Evolutionary conservation across 2,113 vertebrate species (phyloP).

Genomic region (Tautogolabrus adspersus): DNA sequence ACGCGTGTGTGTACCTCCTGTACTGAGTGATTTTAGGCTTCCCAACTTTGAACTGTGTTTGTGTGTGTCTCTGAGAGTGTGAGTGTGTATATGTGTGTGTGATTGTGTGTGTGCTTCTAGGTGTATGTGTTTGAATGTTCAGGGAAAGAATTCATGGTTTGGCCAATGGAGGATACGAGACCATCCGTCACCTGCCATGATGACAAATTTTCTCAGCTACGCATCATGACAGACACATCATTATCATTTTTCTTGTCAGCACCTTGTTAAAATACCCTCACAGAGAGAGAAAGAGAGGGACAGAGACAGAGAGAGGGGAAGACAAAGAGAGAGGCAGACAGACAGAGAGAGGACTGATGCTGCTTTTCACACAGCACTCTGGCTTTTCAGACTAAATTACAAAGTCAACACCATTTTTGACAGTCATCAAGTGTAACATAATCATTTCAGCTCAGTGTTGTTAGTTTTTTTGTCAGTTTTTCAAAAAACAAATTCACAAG

Average conservation of each 20-base stretch:
- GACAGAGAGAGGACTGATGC: not conserved
- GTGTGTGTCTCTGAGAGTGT: not conserved
- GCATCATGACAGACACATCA: slow-evolving; percentile 78
- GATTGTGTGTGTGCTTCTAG: slow-evolving; percentile 5
- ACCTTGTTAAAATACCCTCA: slow-evolving; percentile 74
- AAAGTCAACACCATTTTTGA: slow-evolving; percentile 27
- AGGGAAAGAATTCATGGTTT: slow-evolving; percentile 65
- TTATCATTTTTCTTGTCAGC: slow-evolving; percentile 84
- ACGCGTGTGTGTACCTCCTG: slow-evolving; percentile 41
- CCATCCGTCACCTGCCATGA: slow-evolving; percentile 77
- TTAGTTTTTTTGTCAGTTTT: not conserved
- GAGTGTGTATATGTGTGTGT: slow-evolving; percentile 7
- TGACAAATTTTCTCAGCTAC: slow-evolving; percentile 75
- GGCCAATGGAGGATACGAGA: slow-evolving; percentile 60
- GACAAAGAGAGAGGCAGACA: slow-evolving; percentile 7
- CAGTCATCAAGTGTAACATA: slow-evolving; percentile 7
- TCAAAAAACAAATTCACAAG: not conserved
- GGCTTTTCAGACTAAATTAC: slow-evolving; percentile 35
- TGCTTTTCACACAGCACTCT: slow-evolving; percentile 40
- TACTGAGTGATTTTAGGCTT: slow-evolving; percentile 42
- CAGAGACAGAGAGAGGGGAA: not conserved
- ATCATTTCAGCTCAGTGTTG: not conserved
- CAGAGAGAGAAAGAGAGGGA: slow-evolving; percentile 36
- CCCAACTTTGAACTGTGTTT: not conserved
- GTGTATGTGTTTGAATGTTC: slow-evolving; percentile 24